Conservation (phyloP, 2,888 invertebrate species). For the Clistopyga incitator region DNA sequence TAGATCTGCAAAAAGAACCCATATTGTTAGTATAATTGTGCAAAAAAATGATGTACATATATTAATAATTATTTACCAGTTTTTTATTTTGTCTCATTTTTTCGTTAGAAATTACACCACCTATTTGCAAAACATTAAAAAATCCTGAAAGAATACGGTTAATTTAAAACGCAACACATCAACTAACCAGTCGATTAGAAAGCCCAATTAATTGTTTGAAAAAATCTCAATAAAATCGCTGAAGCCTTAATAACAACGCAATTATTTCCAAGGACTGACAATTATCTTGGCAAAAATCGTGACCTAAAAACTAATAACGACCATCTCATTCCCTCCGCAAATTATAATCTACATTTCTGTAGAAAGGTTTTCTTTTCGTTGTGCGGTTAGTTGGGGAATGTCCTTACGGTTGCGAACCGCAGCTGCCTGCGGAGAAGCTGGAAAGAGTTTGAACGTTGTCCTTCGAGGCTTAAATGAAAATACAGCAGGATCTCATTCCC, state of each 20-base stretch:
- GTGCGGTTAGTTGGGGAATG: background rate
- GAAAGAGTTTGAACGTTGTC: conserved; percentile 29
- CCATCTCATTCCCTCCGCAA: background rate
- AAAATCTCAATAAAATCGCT: background rate
- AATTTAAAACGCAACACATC: too few species aligned
- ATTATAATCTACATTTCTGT: background rate
- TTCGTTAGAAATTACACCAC: too few species aligned
- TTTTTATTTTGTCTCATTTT: too few species aligned
- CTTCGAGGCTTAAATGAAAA: conserved; percentile 41
- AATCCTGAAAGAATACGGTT: too few species aligned
- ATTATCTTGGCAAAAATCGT: background rate
- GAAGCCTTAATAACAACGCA: too few species aligned
- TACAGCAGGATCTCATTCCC: conserved; percentile 42
- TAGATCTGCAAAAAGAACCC: conserved; percentile 27
- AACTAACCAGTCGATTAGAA: too few species aligned
- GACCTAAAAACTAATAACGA: background rate
- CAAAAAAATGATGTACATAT: background rate
- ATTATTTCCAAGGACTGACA: too few species aligned
- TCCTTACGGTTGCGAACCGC: conserved; percentile 2
- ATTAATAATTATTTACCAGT: too few species aligned
- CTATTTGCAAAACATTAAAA: too few species aligned
- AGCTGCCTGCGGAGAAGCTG: conserved; percentile 15
- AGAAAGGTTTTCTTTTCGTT: background rate
- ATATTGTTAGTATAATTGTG: background rate
- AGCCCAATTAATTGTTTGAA: too few species aligned